Base-by-base conservation (phyloP, 2,113 vertebrate genomes). In the Salvelinus alpinus region DNA sequence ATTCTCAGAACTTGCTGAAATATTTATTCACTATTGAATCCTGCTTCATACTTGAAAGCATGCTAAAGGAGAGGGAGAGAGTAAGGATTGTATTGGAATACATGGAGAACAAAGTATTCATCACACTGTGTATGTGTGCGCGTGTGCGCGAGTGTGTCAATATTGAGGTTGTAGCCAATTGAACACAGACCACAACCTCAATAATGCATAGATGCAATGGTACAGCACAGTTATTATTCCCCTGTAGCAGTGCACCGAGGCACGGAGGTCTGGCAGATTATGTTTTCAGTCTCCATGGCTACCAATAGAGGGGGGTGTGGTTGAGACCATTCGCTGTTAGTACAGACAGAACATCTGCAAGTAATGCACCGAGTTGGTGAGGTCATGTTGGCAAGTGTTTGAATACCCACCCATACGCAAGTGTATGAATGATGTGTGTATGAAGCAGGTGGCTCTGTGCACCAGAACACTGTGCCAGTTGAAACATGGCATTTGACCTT, bases 31-130 rank as follows among this genome's bases (percentile, higher is more conserved):
- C 14, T 64, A 59, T 22, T 34, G 31, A 62, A 62, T 62, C 13
- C 57, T 44, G 38, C 59, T n/a, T 29, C 31, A 24, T 73, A 8
- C 11, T 14, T 73, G 57, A 73, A 22, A 64, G 72, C 59, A 47
- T 9, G 29, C 31, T 57, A 73, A 65, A 20, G 3, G 16, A 18
- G 27, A 74, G 25, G 22, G 16, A 70, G 34, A 22, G 38, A 24
- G 44, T 24, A 22, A 71, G 5, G 5, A 70, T 38, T 71, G 14
- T 22, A 71, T 44, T 54, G 51, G 16, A 54, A 54, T 1, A 54
- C 16, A 54, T 54, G 51, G 51, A 54, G 51, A 14, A 54, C 51
- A 54, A 54, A 1, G 16, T 54, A 18, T 18, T 16, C 4, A 44
- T 3, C 38, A 44, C 9, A 44, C 38, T 18, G 48, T 29, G 22